phyloP scores from a whole-genome alignment of 2,113 vertebrate genomes.

The Tychaedon coryphoeus region DNA sequence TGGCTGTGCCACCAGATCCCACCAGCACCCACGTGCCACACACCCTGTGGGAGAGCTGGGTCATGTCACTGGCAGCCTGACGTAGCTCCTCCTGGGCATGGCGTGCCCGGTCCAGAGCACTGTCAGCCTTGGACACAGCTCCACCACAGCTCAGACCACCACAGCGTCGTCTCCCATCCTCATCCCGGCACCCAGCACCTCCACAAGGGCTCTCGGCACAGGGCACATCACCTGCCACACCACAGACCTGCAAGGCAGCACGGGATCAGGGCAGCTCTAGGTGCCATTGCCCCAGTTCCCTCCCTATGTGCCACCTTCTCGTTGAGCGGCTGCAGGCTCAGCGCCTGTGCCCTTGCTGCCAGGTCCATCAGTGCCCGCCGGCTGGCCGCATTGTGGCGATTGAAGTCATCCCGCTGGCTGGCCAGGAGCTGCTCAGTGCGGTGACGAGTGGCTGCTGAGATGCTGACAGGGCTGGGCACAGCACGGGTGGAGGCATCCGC shows the following conservation, averaged over 20 bases:
- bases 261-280: rapidly evolving
- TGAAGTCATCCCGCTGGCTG: conserved; percentile 81
- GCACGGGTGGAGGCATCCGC: conserved; percentile 79
- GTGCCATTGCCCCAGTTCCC: rapidly evolving
- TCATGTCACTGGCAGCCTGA: conserved; percentile 38
- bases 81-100: conserved; percentile 80
- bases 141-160: conserved; percentile 91
- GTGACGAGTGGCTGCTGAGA: conserved; percentile 78
- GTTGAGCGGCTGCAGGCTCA: conserved; percentile 86
- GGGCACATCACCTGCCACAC: conserved; percentile 76
- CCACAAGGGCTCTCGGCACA: conserved; percentile 91
- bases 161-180: conserved; percentile 86
- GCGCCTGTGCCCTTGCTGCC: conserved; percentile 44
- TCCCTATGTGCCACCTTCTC: conserved; percentile 76
- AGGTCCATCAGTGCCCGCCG: conserved; percentile 82
- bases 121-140: conserved; percentile 81
- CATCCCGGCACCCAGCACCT: conserved; percentile 89
- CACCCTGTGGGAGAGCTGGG: conserved; percentile 83
- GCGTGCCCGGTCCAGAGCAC: conserved; percentile 83
- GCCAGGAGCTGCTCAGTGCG: conserved; percentile 79
- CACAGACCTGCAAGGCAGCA: conserved; percentile 82
- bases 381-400: conserved; percentile 86
- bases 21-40: rapidly evolving
- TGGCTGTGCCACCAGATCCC: not conserved
- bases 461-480: conserved; percentile 79